These are phyloP conservation scores for Dendrolimus houi DNA, from an alignment of 2,888 invertebrate genomes.

Conservation along the genomic window DNA sequence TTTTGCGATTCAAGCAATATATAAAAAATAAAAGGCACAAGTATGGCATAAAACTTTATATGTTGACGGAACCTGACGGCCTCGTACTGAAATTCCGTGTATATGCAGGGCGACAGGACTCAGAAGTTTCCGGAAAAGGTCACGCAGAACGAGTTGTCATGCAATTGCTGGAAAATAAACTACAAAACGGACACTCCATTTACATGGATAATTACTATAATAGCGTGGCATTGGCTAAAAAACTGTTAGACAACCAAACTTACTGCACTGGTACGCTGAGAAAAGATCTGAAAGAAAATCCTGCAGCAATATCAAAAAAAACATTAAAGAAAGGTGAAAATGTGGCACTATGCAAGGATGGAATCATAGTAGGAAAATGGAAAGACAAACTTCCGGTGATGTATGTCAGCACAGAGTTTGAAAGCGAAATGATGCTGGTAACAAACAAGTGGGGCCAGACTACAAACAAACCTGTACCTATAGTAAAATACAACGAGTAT, in stretches of 20 bases:
- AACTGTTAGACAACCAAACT: conserved; percentile 26
- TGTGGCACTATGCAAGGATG: conserved; percentile 14
- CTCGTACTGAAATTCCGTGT: conserved; percentile 9
- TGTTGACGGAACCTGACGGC: conserved; percentile 13
- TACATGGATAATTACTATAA: conserved; percentile 36
- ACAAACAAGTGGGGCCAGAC: background rate
- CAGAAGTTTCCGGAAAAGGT: conserved; percentile 15
- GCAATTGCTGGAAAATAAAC: conserved; percentile 23
- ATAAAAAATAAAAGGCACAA: conserved; percentile 7
- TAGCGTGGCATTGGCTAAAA: conserved; percentile 22
- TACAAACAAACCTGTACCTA: conserved; percentile 3
- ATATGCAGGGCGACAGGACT: conserved; percentile 13
- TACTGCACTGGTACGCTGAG: conserved; percentile 40
- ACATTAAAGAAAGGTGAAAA: conserved; percentile 21
- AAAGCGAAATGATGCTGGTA: background rate
- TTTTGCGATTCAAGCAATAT: conserved; percentile 8
- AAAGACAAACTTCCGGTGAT: conserved; percentile 8
- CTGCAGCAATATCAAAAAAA: conserved; percentile 10
- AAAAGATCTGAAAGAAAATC: conserved; percentile 22
- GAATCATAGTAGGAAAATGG: conserved; percentile 21
- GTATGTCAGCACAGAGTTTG: conserved; percentile 10
- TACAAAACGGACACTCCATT: conserved; percentile 24
- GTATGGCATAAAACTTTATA: conserved; percentile 10
- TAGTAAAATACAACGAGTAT: conserved; percentile 6
- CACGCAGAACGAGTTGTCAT: conserved; percentile 24